Conservation (phyloP, 2,797 vertebrate genomes). For the Luscinia luscinia region DNA sequence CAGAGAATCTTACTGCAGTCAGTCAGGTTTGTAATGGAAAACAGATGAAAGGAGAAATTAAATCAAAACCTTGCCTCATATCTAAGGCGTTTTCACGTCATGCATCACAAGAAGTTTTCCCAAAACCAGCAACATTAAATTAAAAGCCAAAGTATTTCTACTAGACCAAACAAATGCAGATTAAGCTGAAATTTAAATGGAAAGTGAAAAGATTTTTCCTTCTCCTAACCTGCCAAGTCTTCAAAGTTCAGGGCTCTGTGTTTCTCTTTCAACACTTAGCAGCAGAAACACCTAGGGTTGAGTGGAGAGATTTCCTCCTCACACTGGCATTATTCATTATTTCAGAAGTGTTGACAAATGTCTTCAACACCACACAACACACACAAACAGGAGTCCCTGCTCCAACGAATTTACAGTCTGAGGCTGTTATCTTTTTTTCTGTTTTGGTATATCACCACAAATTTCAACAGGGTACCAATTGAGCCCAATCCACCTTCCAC, state of each 20-base stretch:
- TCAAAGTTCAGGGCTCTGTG: constrained; percentile 47
- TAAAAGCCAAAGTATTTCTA: constrained; percentile 51
- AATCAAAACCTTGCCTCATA: constrained; percentile 25
- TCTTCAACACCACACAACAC: constrained; percentile 44
- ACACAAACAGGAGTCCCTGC: constrained; percentile 59
- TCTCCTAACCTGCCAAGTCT: constrained; percentile 53
- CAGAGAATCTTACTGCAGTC: constrained; percentile 40
- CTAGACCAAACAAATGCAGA: constrained; percentile 42
- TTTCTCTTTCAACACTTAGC: constrained; percentile 69
- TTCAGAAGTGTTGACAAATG: constrained; percentile 65
- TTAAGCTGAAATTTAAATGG: constrained; percentile 28
- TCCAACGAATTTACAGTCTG: constrained; percentile 31
- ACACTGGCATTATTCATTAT: constrained; percentile 68
- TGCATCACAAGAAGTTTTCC: constrained; percentile 30
- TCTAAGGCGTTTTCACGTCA: constrained; percentile 42
- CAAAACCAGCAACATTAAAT: constrained; percentile 60
- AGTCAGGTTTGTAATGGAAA: constrained; percentile 63
- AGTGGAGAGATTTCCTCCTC: constrained; percentile 68
- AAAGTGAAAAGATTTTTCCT: constrained; percentile 60
- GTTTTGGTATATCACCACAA: constrained; percentile 11
- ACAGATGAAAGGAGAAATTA: constrained; percentile 66
- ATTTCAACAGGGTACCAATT: constrained; percentile 41
- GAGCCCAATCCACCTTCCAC: constrained; percentile 19
- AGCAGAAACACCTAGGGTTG: constrained; percentile 69
- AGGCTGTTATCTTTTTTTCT: constrained; percentile 36